A percentile compares a stretch with the other conserved stretches of the same genome.
Conservation (phyloP, 2,888 invertebrate genomes). For the Eucera pruinosa region DNA sequence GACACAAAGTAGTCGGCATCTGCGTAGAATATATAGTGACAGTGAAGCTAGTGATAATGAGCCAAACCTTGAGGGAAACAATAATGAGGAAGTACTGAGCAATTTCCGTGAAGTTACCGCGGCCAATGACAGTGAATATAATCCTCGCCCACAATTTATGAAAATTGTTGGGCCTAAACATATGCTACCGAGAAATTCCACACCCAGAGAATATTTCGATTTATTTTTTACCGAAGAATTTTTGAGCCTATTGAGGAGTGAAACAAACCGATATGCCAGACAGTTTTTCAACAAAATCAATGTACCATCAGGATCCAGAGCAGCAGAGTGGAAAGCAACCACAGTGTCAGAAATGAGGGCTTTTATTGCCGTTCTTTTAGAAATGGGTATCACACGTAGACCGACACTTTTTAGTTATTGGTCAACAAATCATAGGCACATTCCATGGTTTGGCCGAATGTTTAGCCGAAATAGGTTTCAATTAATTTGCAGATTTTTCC, state of each 20-base stretch:
- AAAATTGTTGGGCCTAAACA: background rate
- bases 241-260: background rate
- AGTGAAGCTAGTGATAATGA: conserved; percentile 22
- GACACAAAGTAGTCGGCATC: conserved; percentile 25
- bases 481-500: no score
- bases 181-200: background rate
- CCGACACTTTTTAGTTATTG: conserved; percentile 25
- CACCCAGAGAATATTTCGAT: background rate
- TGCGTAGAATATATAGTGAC: conserved; percentile 3
- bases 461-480: no score
- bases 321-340: conserved; percentile 24
- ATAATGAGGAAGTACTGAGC: conserved; percentile 7
- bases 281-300: background rate
- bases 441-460: conserved; percentile 44
- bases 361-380: conserved; percentile 24
- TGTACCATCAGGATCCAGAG: conserved; percentile 23
- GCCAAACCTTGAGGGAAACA: conserved; percentile 4
- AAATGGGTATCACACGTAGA: conserved; percentile 30
- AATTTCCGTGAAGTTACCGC: conserved; percentile 35
- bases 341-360: conserved; percentile 12
- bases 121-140: conserved; percentile 15
- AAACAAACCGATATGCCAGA: background rate
- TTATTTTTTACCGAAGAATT: background rate
- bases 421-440: conserved; percentile 27
- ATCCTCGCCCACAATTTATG: conserved; percentile 40